Conservation (phyloP, 2,797 vertebrate genomes). For the Oryzias dopingdopingensis region DNA sequence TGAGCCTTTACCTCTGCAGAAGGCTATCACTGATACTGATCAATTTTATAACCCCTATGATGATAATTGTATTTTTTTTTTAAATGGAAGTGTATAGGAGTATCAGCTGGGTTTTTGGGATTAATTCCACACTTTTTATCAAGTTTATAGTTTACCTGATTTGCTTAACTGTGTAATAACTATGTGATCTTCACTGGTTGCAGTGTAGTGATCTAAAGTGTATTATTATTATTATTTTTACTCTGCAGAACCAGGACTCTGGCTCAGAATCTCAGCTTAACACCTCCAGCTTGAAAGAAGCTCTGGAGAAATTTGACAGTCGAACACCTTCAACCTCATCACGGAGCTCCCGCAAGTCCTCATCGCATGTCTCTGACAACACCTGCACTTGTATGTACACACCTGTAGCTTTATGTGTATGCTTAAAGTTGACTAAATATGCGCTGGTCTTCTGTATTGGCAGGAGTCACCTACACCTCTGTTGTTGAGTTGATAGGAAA, state of each 20-base stretch:
- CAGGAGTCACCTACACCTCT: neutral
- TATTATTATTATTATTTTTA: constrained; percentile 2
- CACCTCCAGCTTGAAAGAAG: constrained; percentile 93
- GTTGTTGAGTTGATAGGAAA: neutral
- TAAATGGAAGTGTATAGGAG: no score
- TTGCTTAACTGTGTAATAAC: neutral
- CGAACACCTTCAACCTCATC: constrained; percentile 91
- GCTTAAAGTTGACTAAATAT: neutral
- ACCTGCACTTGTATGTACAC: constrained; percentile 88
- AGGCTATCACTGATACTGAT: neutral
- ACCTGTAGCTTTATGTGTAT: neutral
- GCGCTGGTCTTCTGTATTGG: neutral
- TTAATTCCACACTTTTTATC: neutral
- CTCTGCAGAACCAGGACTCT: constrained; percentile 85
- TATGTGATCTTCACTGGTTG: no score
- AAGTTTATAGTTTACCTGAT: neutral
- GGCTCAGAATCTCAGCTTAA: constrained; percentile 92
- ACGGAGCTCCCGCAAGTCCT: constrained; percentile 90
- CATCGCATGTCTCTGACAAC: constrained; percentile 90
- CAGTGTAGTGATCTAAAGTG: no score
- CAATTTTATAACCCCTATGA: no score
- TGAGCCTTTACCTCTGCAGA: constrained; percentile 53
- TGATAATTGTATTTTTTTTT: no score
- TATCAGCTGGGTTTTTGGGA: no score
- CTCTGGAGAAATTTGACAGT: constrained; percentile 92